Percentiles rank a stretch among this genome's conserved stretches.
phyloP scores from a whole-genome alignment of 2,888 invertebrate genomes.

The Sphaerophoria rueppellii region DNA sequence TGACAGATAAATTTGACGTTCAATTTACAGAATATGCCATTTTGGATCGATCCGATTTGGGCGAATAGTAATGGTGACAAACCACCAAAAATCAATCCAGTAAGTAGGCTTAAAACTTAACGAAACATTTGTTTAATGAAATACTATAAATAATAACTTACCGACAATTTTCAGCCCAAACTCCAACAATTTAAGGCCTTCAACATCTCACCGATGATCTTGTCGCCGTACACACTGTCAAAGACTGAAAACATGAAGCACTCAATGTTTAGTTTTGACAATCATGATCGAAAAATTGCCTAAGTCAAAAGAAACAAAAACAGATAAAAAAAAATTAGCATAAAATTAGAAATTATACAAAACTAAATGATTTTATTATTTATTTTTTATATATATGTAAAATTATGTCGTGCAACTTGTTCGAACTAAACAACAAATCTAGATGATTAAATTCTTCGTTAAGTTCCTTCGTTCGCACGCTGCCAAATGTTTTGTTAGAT shows the following conservation, averaged over 20 bases:
- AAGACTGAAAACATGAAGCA: slow-evolving; percentile 81
- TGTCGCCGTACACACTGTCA: slow-evolving; percentile 81
- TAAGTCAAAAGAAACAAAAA: slow-evolving; percentile 55
- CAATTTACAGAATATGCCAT: slow-evolving; percentile 78
- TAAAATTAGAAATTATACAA: slow-evolving; percentile 10
- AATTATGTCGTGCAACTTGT: slow-evolving; percentile 40
- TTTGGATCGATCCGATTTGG: slow-evolving; percentile 82
- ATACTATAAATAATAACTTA: too few relatives aligned
- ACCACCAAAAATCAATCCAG: slow-evolving; percentile 75
- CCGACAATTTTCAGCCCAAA: slow-evolving; percentile 43
- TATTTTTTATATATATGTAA: slow-evolving; percentile 57
- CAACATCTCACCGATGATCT: slow-evolving; percentile 78
- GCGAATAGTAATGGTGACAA: slow-evolving; percentile 75
- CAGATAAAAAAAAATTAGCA: slow-evolving; percentile 6
- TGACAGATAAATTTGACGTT: background rate
- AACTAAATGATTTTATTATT: slow-evolving; percentile 63
- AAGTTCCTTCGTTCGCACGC: slow-evolving; percentile 31
- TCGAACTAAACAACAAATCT: slow-evolving; percentile 1
- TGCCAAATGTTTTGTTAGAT: slow-evolving; percentile 42
- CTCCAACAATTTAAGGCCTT: slow-evolving; percentile 79
- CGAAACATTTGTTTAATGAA: too few relatives aligned
- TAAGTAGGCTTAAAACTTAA: slow-evolving; percentile 55
- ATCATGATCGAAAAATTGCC: slow-evolving; percentile 80
- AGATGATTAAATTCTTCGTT: background rate
- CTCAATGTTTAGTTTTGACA: slow-evolving; percentile 80